Evolutionary conservation across 1,140 invertebrate genomes (phyloP), one percentile per base, ranked within the genome.

Genomic region (Drosophila punjabiensis): DNA sequence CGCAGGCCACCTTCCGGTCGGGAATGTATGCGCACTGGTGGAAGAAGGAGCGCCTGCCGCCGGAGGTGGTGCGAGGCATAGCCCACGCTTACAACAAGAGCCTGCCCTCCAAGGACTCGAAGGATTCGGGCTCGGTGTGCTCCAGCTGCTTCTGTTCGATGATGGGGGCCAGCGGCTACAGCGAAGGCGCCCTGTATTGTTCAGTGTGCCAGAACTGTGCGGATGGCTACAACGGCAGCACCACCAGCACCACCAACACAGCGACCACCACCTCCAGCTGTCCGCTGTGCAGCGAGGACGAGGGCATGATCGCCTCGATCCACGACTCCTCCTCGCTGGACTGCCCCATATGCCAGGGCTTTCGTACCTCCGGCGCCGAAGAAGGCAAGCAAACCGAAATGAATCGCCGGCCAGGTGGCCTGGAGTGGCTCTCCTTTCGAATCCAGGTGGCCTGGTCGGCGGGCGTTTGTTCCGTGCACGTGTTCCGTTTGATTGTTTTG

Each of bases 1-100:
- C 82, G 11, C 69, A 69, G 16, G 71, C 94, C 92, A 95, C 96
- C 81, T 97, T 96, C 93, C 96, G 96, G 37, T 97, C 97, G 30
- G 96, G 96, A 80, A 94, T 98, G 92, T 98, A 98, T 93, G 97
- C 97, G 70, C 97, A 98, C 94, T 98, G 97, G 97, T 98, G 97
- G 97, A 95, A 97, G 93, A 98, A 98, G 95, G 96, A 96, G 92
- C 96, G 96, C 87, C 95, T 97, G 92, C 96, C 96, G 28, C 94
- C 94, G 66, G 95, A 94, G 63, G 94, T 95, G 91, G 93, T 95
- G 90, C 92, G 92, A 6, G 94, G 93, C 75, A 94, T 95, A 81
- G 93, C 94, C 64, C 92, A 93, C 71, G 93, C 77, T 45, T 91
- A 92, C 41, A 92, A 91, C 30, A 93, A 93, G 50, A 71, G 83